Percentiles rank a stretch among this genome's conserved stretches.
phyloP scores from a whole-genome alignment of 2,888 invertebrate species.

The Mythimna impura region DNA sequence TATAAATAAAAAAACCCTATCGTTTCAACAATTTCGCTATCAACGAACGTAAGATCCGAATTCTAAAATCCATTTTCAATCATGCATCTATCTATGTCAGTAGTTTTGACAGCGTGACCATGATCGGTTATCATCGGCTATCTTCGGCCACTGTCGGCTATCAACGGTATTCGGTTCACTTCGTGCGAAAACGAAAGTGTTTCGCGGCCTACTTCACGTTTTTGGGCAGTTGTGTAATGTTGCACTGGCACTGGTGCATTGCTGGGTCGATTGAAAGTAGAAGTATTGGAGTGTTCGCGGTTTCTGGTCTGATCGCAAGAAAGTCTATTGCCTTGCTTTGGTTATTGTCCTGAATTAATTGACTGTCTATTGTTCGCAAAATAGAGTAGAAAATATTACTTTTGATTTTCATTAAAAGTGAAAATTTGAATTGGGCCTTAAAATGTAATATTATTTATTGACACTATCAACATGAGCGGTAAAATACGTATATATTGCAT shows the following conservation, averaged over 20 bases:
- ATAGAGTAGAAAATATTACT: neutral
- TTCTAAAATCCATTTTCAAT: conserved; percentile 43
- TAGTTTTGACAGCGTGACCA: conserved; percentile 49
- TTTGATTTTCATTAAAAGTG: neutral
- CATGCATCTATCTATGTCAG: conserved; percentile 53
- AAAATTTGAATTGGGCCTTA: too few relatives aligned
- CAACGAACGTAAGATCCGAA: neutral
- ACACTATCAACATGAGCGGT: neutral
- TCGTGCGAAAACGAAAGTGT: conserved; percentile 84
- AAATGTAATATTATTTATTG: neutral
- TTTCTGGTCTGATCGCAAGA: conserved; percentile 11
- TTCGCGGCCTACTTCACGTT: conserved; percentile 79
- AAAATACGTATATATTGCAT: neutral
- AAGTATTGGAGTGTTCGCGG: conserved; percentile 27
- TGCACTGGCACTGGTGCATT: conserved; percentile 70
- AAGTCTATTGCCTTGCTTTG: conserved; percentile 17
- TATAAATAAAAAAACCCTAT: too few relatives aligned
- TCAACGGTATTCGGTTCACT: conserved; percentile 56
- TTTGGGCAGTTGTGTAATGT: conserved; percentile 78
- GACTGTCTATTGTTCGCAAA: neutral
- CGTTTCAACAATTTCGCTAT: neutral
- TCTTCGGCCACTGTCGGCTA: conserved; percentile 52
- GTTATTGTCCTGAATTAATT: conserved; percentile 1
- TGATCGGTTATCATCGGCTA: conserved; percentile 53
- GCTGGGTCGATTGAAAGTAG: conserved; percentile 41